Base-by-base conservation (phyloP, 2,888 invertebrate genomes). In the Eremobia ochroleuca region DNA sequence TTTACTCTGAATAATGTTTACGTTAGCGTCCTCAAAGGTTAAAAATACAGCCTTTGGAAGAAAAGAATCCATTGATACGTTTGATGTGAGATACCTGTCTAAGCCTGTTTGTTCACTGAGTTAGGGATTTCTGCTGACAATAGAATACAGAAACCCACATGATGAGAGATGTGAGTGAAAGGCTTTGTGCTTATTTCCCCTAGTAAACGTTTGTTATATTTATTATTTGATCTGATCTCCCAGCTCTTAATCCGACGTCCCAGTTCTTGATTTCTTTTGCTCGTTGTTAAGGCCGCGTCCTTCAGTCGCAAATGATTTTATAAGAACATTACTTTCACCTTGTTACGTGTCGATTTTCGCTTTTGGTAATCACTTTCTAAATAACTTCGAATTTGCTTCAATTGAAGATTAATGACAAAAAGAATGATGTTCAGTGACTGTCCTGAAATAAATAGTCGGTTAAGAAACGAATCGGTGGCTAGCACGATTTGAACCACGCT, bases 51-150 rank as follows among this genome's bases (percentile, higher is more conserved):
- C 40, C 74, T 58, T 82, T 79, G 82, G 76, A 72, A 62, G 49
- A 37, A 65, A 31, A 40, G 59, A 79, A 79, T 83, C 79, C 76
- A 87, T 87, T 84, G 87, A 87, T 81, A 80, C 79, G 81, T 87
- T 86, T 85, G 86, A 85, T 81, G 73, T 75, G 69, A 73, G 81
- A 77, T 79, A 85, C 85, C 85, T 85, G 85, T 84, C 73, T 84
- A 73, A 85, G 80, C 80, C 81, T 76, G 79, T 86, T 86, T 85
- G 85, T 85, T 84, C 79, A 78, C 66, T 65, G 80, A 81, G 82
- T 86, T 84, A 82, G 73, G 84, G 78, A 83, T 87, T 80, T 83
- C 64, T 73, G 88, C 87, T 87, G 83, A 87, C 88, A 87, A 88
- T 84, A 81, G 87, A 80, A 81, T 76, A 81, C 70, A 71, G 73